Evolutionary conservation across 2,888 invertebrate genomes (phyloP), one percentile per base, ranked within the genome.

Genomic region (Amphiduros pacificus): DNA sequence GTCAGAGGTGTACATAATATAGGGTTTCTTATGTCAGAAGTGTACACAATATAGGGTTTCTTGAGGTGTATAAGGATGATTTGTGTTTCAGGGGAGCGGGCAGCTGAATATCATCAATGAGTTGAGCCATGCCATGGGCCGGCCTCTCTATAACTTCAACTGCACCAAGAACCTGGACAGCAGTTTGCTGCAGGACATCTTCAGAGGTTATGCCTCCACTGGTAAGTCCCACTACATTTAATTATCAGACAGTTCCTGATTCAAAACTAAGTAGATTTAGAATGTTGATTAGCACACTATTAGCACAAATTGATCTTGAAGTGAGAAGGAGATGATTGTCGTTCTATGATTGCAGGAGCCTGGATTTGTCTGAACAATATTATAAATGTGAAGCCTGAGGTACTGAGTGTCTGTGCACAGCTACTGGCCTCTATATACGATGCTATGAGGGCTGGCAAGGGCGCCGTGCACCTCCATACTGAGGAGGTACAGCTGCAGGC

Each of bases 281-380:
- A n/a, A 20, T 31, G 17, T 29, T 17, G n/a, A 29, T 31, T 6
- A 20, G 5, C 31, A 28, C 17, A 49, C 20, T 49, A 11, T 49
- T 17, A 20, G 49, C 9, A 20, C 49, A 49, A 20, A 14, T 49
- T 20, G 40, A 36, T n/a, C 40, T 36, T 11, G n/a, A n/a, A n/a
- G n/a, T n/a, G n/a, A n/a, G n/a, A n/a, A n/a, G n/a, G n/a, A n/a
- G n/a, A n/a, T n/a, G 17, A n/a, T 49, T 11, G 22, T 49, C 6
- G 6, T 51, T 6, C 6, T n/a, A 27, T 4, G 11, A 9, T 24
- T 55, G 11, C 62, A 78, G 80, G 80, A 5, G 73, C 73, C 60
- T 81, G 79, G 79, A 68, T 79, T 0, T 74, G 75, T 41, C 77
- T 80, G 63, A 79, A 75, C 67, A 73, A 76, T 60, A 65, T 80